These are phyloP conservation scores for Pipa parva DNA, from an alignment of 2,113 vertebrate species.

Conservation along the genomic window DNA sequence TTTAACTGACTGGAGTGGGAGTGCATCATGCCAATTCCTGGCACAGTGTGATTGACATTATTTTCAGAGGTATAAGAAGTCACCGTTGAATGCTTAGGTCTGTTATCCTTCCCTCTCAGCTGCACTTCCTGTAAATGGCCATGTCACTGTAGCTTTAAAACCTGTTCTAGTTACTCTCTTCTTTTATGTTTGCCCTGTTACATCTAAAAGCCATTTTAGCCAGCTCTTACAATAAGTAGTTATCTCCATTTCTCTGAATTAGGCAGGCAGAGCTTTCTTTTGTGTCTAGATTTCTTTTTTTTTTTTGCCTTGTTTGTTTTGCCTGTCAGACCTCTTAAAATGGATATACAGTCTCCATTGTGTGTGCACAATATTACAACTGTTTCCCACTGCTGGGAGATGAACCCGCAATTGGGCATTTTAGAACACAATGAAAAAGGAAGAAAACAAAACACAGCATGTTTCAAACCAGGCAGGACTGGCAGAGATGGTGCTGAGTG, in stretches of 20 bases:
- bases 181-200: constrained; percentile 21
- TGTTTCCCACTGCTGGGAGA: constrained; percentile 1
- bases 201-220: constrained; percentile 21
- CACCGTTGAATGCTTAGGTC: neutral
- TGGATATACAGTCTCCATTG: constrained; percentile 20
- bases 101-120: neutral
- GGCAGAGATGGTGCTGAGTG: neutral
- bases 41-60: no score
- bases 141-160: neutral
- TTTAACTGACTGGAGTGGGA: no score
- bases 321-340: constrained; percentile 22
- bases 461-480: neutral
- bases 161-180: neutral
- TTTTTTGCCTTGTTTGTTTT: constrained; percentile 29
- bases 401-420: constrained; percentile 11
- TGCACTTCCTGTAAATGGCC: neutral
- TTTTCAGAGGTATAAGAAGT: neutral
- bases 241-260: constrained; percentile 20
- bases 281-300: constrained; percentile 33
- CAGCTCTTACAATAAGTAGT: constrained; percentile 20
- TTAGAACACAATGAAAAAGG: neutral
- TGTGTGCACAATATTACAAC: constrained; percentile 4
- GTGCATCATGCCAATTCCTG: no score
- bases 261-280: constrained; percentile 13
- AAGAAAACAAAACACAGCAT: neutral